Conservation (phyloP, 1,140 invertebrate genomes). For the Rhopalosiphum padi region DNA sequence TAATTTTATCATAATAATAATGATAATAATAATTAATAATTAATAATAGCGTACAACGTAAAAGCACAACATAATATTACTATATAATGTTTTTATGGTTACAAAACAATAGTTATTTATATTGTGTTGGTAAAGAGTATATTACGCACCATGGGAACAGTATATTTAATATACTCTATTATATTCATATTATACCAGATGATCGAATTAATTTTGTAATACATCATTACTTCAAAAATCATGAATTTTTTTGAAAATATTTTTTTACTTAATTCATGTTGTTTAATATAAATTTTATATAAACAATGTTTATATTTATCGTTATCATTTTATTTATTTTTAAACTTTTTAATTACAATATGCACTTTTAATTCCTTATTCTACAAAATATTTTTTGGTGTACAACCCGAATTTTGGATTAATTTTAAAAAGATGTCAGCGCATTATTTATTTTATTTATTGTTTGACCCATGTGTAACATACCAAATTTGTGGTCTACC, state of each 20-base stretch:
- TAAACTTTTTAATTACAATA: neutral
- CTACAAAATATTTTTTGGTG: too few species aligned
- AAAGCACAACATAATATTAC: too few species aligned
- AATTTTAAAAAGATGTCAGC: too few species aligned
- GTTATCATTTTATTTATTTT: neutral
- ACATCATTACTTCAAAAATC: neutral
- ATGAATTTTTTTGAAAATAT: neutral
- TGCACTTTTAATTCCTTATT: too few species aligned
- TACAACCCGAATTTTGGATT: too few species aligned
- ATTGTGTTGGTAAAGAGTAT: neutral
- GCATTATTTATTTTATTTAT: too few species aligned
- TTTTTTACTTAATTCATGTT: too few species aligned
- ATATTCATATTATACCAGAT: neutral
- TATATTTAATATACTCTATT: neutral
- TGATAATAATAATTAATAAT: too few species aligned
- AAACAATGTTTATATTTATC: neutral
- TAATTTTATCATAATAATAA: neutral
- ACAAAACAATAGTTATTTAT: neutral
- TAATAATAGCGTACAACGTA: neutral
- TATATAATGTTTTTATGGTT: neutral
- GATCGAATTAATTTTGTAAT: neutral
- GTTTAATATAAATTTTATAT: too few species aligned
- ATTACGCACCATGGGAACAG: neutral
- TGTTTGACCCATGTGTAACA: too few species aligned
- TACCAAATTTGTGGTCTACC: too few species aligned